Base-by-base conservation (phyloP, 2,888 invertebrate genomes). In the Xanthia icteritia region DNA sequence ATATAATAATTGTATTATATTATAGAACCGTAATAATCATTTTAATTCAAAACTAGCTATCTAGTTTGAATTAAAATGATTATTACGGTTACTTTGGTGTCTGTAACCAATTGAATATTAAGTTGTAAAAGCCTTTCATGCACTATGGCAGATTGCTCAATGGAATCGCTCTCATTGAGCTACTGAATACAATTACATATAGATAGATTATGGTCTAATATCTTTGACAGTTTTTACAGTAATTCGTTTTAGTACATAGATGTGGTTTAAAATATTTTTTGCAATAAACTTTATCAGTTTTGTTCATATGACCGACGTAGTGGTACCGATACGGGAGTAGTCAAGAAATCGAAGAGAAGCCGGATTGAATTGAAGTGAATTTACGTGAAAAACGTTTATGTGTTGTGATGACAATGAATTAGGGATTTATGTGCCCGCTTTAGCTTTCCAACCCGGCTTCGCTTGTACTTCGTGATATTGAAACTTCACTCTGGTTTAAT, bases 51-150 rank as follows among this genome's bases (percentile, higher is more conserved):
- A 69, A 65, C 42, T 72, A 60, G 48, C 63, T 42, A 73, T n/a
- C n/a, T n/a, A n/a, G n/a, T n/a, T n/a, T n/a, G n/a, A n/a, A n/a
- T n/a, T n/a, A n/a, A n/a, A n/a, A n/a, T n/a, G n/a, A n/a, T n/a
- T n/a, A n/a, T n/a, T n/a, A n/a, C n/a, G n/a, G n/a, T 23, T 82
- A 64, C 9, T 68, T 68, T 31, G 31, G 36, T 69, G 20, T 77
- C 31, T 48, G 11, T 65, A 73, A 58, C 15, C 63, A 42, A 72
- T 65, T 77, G 27, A n/a, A 58, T 54, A 65, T 48, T 45, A 67
- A 42, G 56, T 75, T 82, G 82, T 79, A 64, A 76, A 65, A 81
- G 20, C 42, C 20, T 68, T 58, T 68, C 42, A 45, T 56, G 65
- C 15, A 36, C 31, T 39, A n/a, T 39, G 42, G 5, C 23, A 56